Evolutionary conservation across 2,797 vertebrate species (phyloP).

Genomic region (Triplophysa bombifrons): DNA sequence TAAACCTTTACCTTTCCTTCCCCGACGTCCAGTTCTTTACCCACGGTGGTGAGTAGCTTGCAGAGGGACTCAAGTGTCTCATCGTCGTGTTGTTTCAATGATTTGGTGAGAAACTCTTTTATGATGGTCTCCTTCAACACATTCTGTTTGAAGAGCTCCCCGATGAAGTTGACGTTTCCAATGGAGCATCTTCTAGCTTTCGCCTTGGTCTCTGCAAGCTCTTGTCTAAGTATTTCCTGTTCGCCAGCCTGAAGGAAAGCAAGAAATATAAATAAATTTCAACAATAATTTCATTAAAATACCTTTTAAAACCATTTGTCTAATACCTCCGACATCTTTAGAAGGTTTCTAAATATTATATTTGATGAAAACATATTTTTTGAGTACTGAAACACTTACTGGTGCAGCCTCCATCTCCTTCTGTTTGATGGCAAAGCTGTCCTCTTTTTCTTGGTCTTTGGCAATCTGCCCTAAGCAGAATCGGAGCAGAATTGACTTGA

Average conservation of each 20-base stretch:
- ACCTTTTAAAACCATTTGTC: background rate
- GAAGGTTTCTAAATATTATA: background rate
- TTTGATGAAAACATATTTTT: background rate
- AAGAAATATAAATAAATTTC: background rate
- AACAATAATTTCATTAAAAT: background rate
- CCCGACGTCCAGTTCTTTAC: background rate
- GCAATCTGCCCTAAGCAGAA: background rate
- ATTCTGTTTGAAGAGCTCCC: background rate
- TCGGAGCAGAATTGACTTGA: background rate
- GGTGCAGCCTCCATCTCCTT: background rate
- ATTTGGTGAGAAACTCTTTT: background rate
- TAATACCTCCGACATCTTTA: too few species aligned
- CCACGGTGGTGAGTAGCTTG: background rate
- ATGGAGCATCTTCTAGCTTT: background rate
- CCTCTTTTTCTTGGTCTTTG: background rate
- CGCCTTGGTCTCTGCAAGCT: background rate
- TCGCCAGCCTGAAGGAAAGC: background rate
- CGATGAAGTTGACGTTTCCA: background rate
- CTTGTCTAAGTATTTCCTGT: background rate
- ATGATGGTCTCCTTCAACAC: background rate
- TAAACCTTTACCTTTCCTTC: background rate
- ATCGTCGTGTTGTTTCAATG: background rate
- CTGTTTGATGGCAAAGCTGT: too few species aligned
- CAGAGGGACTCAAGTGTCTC: background rate
- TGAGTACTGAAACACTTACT: background rate